Evolutionary conservation across 1,140 invertebrate species (phyloP).

Genomic region (Meloidogyne exigua): DNA sequence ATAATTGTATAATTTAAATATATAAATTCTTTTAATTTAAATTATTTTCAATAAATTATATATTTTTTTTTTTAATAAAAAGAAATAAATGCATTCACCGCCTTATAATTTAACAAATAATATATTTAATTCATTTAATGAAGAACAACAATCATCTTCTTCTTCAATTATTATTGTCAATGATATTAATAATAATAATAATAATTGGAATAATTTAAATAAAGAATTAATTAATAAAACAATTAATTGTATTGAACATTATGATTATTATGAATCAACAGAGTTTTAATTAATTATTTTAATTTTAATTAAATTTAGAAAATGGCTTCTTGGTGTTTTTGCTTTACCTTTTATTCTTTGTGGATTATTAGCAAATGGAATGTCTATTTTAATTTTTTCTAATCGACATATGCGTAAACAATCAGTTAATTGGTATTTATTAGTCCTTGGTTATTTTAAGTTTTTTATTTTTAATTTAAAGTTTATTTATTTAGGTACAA

Average conservation of each 20-base stretch:
- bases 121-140: background rate
- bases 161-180: background rate
- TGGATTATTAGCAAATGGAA: slow-evolving; percentile 49
- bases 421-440: slow-evolving; percentile 53
- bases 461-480: background rate
- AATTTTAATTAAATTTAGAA: slow-evolving; percentile 24
- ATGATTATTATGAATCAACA: slow-evolving; percentile 49
- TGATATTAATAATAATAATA: background rate
- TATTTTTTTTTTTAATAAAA: no score
- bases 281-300: slow-evolving; percentile 27
- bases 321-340: slow-evolving; percentile 39
- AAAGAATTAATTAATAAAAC: background rate
- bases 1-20: no score
- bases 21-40: no score
- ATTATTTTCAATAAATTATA: no score
- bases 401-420: slow-evolving; percentile 51
- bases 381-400: slow-evolving; percentile 53
- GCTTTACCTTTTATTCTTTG: slow-evolving; percentile 55
- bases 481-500: slow-evolving; percentile 16
- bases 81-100: background rate
- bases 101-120: slow-evolving; percentile 2
- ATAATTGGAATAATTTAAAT: background rate
- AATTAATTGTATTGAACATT: slow-evolving; percentile 34
- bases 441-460: slow-evolving; percentile 46
- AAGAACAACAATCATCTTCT: background rate